Base-by-base conservation (phyloP, 2,113 vertebrate genomes). In the Oplegnathus fasciatus region DNA sequence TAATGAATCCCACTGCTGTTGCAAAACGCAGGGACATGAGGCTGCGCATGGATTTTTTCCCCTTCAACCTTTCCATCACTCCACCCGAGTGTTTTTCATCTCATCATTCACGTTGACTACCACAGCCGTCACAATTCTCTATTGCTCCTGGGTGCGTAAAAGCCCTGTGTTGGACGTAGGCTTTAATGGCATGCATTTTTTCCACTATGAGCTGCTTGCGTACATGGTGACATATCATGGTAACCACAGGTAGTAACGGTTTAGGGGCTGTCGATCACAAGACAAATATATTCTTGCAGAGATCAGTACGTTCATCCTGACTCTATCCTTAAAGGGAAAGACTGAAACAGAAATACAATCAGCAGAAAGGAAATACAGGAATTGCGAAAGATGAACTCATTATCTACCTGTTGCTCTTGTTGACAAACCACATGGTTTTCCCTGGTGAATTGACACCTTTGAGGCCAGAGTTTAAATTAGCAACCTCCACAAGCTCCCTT, bases 1-100 rank as follows among this genome's bases (percentile, higher is more conserved):
- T 88, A 91, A 93, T 91, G 75, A 92, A 84, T 86, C 62, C 80
- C 75, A 58, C 78, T 34, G 81, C 74, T 52, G 80, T 62, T 78
- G 74, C 69, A 87, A 40, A 88, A 75, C 37, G 24, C 60, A 67
- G 32, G 65, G 37, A 70, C 68, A 81, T 9, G 17, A 73, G 72
- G 22, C 37, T 78, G 28, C 50, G 58, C 70, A 80, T 85, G 67
- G 82, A 70, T 81, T 58, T 11, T 57, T 54, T 22, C 37, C 69
- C 13, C 52, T 44, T 81, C 26, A 84, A 50, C 18, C 28, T 83
- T 69, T 84, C 81, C 76, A 54, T 70, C 83, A 55, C 65, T 88
- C 57, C 30, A 40, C 72, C 64, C 57, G 18, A 67, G 80, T 75
- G 87, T 88, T 85, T 87, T 89, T 83, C 72, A 62, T 80, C 46